Percentiles rank a stretch among this genome's conserved stretches.
These are phyloP conservation scores for Cotesia typhae DNA, from an alignment of 1,140 invertebrate species.

Conservation along the genomic window DNA sequence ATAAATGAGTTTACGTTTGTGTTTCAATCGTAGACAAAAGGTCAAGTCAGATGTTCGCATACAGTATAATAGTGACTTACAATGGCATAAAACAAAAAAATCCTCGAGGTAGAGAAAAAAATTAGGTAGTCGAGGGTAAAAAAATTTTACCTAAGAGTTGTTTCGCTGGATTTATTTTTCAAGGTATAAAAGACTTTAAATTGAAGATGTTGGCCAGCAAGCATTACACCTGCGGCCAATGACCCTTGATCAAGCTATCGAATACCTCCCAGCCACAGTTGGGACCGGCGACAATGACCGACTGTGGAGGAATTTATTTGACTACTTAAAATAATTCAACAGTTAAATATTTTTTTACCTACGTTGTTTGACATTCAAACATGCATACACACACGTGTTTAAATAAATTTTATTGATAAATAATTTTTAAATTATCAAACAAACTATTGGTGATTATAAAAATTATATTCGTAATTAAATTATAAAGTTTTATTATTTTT, in stretches of 20 bases:
- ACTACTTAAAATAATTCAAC: constrained; percentile 9
- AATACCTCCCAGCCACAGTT: constrained; percentile 56
- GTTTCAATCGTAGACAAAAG: too few relatives aligned
- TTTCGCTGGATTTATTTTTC: constrained; percentile 14
- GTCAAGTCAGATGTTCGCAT: too few relatives aligned
- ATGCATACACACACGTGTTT: too few relatives aligned
- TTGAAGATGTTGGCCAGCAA: constrained; percentile 41
- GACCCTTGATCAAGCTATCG: constrained; percentile 59
- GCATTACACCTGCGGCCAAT: constrained; percentile 62
- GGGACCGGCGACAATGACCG: constrained; percentile 43
- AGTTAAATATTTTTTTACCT: not conserved
- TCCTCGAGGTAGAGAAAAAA: not conserved
- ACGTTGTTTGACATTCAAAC: too few relatives aligned
- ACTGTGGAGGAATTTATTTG: constrained; percentile 27
- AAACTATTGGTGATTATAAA: too few relatives aligned
- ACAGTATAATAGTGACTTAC: too few relatives aligned
- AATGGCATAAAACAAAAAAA: not conserved
- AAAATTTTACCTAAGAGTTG: too few relatives aligned
- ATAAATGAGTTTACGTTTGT: not conserved
- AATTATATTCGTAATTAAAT: not conserved
- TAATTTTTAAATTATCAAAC: too few relatives aligned
- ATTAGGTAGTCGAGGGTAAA: too few relatives aligned
- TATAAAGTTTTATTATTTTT: not conserved
- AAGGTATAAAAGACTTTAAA: constrained; percentile 44
- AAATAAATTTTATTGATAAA: too few relatives aligned